A percentile compares a stretch with the other conserved stretches of the same genome.
Evolutionary conservation across 2,113 vertebrate species (phyloP).

Genomic region (Leucoraja erinaceus): DNA sequence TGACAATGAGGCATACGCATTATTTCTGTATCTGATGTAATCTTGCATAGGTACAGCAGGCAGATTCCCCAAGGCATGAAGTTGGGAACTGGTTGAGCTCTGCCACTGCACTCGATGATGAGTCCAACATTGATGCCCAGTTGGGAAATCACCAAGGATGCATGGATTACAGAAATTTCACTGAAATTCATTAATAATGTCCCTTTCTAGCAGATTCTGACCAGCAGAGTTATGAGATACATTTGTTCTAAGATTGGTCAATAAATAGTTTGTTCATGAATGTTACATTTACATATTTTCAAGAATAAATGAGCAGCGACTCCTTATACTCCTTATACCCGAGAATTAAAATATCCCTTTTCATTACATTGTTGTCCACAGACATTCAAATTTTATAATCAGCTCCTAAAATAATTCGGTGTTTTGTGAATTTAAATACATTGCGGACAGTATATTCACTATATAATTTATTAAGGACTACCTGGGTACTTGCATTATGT

Average conservation of each 20-base stretch:
- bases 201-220: background rate
- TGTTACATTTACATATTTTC: background rate
- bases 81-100: too few relatives aligned
- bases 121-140: too few relatives aligned
- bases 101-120: too few relatives aligned
- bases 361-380: conserved; percentile 43
- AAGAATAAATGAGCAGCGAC: background rate
- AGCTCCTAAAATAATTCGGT: conserved; percentile 26
- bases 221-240: background rate
- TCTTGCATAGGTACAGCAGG: too few relatives aligned
- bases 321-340: background rate
- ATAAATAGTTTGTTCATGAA: background rate
- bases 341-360: conserved; percentile 26
- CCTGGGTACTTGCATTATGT: conserved; percentile 44
- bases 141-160: too few relatives aligned
- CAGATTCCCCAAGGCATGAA: too few relatives aligned
- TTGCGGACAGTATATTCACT: conserved; percentile 45
- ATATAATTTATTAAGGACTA: conserved; percentile 45
- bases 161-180: too few relatives aligned
- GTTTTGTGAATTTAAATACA: conserved; percentile 48
- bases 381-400: conserved; percentile 41
- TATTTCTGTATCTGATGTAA: too few relatives aligned
- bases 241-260: background rate
- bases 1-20: too few relatives aligned
- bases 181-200: background rate